Evolutionary conservation across 1,140 invertebrate genomes (phyloP).

Genomic region (Drosophila neocordata): DNA sequence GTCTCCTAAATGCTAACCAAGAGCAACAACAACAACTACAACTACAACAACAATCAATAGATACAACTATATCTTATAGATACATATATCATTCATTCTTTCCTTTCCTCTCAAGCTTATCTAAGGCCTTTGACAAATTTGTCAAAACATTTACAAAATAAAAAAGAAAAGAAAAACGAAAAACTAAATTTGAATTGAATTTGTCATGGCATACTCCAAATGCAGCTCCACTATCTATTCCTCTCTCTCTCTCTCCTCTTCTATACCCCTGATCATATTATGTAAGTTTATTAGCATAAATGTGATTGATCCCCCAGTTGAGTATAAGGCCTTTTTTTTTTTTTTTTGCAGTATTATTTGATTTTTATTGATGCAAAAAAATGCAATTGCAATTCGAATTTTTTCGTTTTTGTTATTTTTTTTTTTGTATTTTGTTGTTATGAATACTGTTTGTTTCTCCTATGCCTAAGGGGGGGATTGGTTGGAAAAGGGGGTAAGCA

Average conservation of each 20-base stretch:
- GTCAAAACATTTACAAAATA: conserved; percentile 51
- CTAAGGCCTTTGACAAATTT: conserved; percentile 69
- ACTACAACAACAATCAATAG: neutral
- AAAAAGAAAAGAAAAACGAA: conserved; percentile 50
- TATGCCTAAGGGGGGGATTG: neutral
- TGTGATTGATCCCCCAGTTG: conserved; percentile 75
- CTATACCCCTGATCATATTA: conserved; percentile 42
- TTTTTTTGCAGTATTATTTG: conserved; percentile 77
- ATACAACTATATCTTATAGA: conserved; percentile 4
- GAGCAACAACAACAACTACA: neutral
- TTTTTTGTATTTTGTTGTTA: conserved; percentile 47
- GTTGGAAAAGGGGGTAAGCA: conserved; percentile 13
- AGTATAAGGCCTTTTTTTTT: too few species aligned
- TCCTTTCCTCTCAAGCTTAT: conserved; percentile 43
- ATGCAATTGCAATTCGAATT: conserved; percentile 66
- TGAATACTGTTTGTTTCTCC: conserved; percentile 47
- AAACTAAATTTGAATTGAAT: conserved; percentile 70
- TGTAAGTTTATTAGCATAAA: conserved; percentile 79
- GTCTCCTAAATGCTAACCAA: neutral
- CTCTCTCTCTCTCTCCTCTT: neutral
- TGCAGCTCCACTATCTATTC: neutral
- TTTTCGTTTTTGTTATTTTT: conserved; percentile 33
- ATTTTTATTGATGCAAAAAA: conserved; percentile 81
- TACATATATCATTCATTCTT: conserved; percentile 23
- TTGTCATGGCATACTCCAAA: conserved; percentile 56